phyloP scores from a whole-genome alignment of 1,140 invertebrate species.

The Cyphomyrmex costatus region DNA sequence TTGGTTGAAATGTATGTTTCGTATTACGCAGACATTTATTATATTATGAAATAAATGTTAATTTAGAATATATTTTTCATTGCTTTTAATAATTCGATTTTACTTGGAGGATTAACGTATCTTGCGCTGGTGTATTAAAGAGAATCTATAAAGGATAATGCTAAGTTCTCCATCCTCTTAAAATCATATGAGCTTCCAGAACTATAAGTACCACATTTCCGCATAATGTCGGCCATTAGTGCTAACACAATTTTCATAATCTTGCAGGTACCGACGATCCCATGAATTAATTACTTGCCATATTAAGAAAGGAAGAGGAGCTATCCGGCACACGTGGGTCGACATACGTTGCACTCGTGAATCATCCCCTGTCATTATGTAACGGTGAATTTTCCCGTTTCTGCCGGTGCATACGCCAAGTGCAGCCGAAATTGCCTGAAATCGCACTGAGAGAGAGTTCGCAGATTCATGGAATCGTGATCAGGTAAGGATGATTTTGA shows the following conservation, averaged over 20 bases:
- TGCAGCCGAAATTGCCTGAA: conserved; percentile 34
- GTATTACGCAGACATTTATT: neutral
- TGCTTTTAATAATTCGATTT: neutral
- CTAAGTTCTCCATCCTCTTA: neutral
- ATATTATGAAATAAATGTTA: neutral
- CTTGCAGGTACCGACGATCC: conserved; percentile 29
- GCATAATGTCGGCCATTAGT: neutral
- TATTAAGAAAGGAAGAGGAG: conserved; percentile 31
- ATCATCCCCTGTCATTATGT: conserved; percentile 57
- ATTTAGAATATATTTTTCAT: neutral
- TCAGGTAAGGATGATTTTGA: conserved; percentile 46
- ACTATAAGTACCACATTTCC: neutral
- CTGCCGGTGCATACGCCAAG: neutral
- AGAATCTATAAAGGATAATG: neutral
- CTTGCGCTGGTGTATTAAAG: neutral
- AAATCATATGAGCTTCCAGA: neutral
- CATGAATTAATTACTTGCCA: conserved; percentile 45
- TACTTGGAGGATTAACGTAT: neutral
- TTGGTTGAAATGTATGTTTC: neutral
- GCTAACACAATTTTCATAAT: conserved; percentile 46
- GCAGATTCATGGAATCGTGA: conserved; percentile 34
- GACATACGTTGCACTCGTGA: conserved; percentile 55
- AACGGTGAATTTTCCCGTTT: conserved; percentile 57
- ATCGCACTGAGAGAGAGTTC: conserved; percentile 25
- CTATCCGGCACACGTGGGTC: conserved; percentile 22